A percentile compares a stretch with the other conserved stretches of the same genome.
Evolutionary conservation across 2,888 invertebrate genomes (phyloP).

Genomic region (Cephus runcator): DNA sequence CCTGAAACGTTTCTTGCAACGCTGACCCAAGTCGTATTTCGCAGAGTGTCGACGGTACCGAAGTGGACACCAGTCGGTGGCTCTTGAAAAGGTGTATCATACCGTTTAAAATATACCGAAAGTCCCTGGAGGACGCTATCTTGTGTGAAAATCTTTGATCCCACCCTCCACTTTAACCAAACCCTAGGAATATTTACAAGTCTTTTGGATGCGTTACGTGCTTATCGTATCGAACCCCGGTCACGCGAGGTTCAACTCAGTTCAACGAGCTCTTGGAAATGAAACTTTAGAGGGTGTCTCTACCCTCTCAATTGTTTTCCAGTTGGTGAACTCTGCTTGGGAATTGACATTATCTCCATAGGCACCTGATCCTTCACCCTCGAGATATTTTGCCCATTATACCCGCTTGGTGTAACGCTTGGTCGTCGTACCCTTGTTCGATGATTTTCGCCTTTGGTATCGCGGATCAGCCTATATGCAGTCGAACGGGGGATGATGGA

Average conservation of each 20-base stretch:
- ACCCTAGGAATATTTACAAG: not conserved
- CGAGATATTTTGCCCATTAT: not conserved
- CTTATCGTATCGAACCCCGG: not conserved
- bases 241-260: not conserved
- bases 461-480: not conserved
- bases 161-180: not conserved
- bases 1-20: not conserved
- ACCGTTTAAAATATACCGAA: not conserved
- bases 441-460: not conserved
- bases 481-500: not conserved
- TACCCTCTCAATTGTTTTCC: not conserved
- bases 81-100: not conserved
- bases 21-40: not conserved
- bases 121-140: not conserved
- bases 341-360: not conserved
- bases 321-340: not conserved
- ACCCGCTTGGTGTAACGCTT: not conserved
- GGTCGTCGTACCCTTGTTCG: not conserved
- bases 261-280: not conserved
- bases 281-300: not conserved
- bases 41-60: not conserved
- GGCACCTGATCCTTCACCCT: not conserved
- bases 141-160: not conserved
- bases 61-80: not conserved
- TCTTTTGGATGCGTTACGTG: not conserved